Evolutionary conservation across 2,113 vertebrate species (phyloP), one percentile per base, ranked within the genome.

Genomic region (Plecturocebus donacophilus): DNA sequence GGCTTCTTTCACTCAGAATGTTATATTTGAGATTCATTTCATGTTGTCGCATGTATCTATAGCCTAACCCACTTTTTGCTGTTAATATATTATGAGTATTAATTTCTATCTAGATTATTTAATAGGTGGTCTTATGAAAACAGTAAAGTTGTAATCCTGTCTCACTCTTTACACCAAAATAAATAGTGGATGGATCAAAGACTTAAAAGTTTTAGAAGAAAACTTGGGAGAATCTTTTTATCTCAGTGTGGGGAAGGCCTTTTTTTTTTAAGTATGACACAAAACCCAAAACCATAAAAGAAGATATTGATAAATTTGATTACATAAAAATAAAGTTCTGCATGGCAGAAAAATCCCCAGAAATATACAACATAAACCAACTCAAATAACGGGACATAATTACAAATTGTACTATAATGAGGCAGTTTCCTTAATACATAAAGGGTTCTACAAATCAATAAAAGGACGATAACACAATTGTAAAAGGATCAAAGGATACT

Each of bases 151-250:
- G 13, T 7, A 61, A 38, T 84, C 45, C 47, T 84, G 5, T n/a
- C 35, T 35, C 30, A 91, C 47, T 58, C 35, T 80, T 87, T 87
- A 73, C 30, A 52, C 38, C 52, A 64, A 87, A 52, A 81, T 85
- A 79, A 91, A 79, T 79, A 76, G 61, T 27, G 79, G 19, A 19
- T 70, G 25, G 35, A 86, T 40, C 64, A 91, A 85, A 76, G 45
- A 66, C 83, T 83, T 84, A n/a, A 66, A 77, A 45, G 8, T 64
- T 76, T 38, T 56, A 4, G 66, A 45, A 90, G 47, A 89, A 94
- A 94, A 83, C 35, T 82, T 52, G 30, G n/a, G 42, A 89, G 45
- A 52, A 88, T 71, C 64, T 61, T 87, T 80, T 81, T 94, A 94
- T 82, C 7, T 27, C 27, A 49, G 58, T 27, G 27, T 75, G 45